Evolutionary conservation across 2,888 invertebrate species (phyloP).

Genomic region (Tethea ocularis): DNA sequence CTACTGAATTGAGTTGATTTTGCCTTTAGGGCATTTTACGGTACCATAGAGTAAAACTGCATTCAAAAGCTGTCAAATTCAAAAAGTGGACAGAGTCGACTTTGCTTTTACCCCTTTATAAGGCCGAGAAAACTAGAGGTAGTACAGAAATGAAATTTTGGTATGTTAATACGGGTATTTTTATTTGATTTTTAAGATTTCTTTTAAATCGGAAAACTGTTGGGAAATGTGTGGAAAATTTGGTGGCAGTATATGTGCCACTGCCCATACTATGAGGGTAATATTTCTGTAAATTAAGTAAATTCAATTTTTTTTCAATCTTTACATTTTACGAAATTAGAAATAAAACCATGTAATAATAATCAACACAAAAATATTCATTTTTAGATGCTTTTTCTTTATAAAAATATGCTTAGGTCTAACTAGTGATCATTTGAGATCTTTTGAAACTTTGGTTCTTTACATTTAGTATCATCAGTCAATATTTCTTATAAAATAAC

Average conservation of each 20-base stretch:
- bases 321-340: conserved; percentile 7
- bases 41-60: too few relatives aligned
- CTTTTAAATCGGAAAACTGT: conserved; percentile 14
- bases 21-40: too few relatives aligned
- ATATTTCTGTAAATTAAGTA: conserved; percentile 17
- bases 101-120: conserved; percentile 14
- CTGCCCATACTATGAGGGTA: conserved; percentile 15
- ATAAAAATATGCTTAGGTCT: background rate
- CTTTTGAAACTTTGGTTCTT: conserved; percentile 13
- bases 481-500: conserved; percentile 8
- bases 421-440: conserved; percentile 11
- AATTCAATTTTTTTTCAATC: background rate
- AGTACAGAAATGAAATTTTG: conserved; percentile 18
- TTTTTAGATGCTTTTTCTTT: conserved; percentile 10
- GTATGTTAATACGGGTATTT: conserved; percentile 18
- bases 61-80: too few relatives aligned
- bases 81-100: too few relatives aligned
- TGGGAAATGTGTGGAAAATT: conserved; percentile 18
- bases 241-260: conserved; percentile 21
- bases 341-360: conserved; percentile 15
- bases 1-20: too few relatives aligned
- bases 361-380: conserved; percentile 14
- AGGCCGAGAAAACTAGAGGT: conserved; percentile 13
- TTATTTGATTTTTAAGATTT: conserved; percentile 8
- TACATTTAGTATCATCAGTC: conserved; percentile 11